These are phyloP conservation scores for Macrophya annulata DNA, from an alignment of 2,888 invertebrate genomes.

Conservation along the genomic window DNA sequence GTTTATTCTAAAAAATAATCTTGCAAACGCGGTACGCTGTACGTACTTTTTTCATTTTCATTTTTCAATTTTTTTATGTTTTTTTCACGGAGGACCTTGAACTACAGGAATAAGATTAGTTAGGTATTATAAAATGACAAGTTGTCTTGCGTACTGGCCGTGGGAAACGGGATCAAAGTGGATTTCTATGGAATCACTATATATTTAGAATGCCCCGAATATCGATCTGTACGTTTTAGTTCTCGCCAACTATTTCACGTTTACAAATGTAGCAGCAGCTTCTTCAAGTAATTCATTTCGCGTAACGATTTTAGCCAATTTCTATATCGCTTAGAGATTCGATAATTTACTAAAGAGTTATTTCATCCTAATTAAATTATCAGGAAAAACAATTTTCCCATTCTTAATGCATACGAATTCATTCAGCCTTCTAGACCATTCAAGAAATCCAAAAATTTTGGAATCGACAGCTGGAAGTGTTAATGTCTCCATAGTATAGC, in stretches of 20 bases:
- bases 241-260: conserved; percentile 3
- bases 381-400: not conserved
- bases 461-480: not conserved
- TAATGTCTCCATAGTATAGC: not conserved
- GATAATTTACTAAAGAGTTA: not conserved
- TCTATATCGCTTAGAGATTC: not conserved
- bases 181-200: conserved; percentile 33
- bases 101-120: conserved; percentile 26
- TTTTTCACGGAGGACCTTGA: not conserved
- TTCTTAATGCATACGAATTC: not conserved
- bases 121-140: conserved; percentile 39
- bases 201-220: conserved; percentile 41
- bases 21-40: not conserved
- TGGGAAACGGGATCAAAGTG: conserved; percentile 16
- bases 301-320: not conserved
- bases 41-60: not conserved
- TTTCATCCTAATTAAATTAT: not conserved
- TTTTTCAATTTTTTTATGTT: not conserved
- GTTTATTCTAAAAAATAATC: not conserved
- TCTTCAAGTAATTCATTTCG: not conserved
- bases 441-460: not conserved
- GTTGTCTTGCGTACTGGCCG: conserved; percentile 1
- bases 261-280: not conserved
- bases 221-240: conserved; percentile 31
- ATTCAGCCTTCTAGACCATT: not conserved